Conservation (phyloP, 1,140 invertebrate species). For the Neodiprion virginianus region DNA sequence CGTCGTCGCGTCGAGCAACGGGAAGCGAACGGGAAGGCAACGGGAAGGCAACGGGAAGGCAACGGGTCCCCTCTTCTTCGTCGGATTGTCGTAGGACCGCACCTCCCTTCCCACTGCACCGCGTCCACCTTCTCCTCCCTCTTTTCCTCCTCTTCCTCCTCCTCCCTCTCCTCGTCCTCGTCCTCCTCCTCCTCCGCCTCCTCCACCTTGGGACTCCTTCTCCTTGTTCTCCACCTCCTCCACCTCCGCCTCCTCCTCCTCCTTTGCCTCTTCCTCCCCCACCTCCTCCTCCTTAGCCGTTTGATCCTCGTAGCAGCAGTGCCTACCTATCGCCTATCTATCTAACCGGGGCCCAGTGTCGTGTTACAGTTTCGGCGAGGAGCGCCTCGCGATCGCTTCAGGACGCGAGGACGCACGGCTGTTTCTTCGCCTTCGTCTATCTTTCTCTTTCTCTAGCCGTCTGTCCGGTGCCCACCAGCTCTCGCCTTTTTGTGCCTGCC, state of each 20-base stretch:
- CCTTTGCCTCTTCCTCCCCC: conserved; percentile 16
- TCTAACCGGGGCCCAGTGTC: background rate
- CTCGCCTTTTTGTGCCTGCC: background rate
- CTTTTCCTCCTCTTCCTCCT: conserved; percentile 22
- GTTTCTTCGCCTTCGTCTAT: conserved; percentile 12
- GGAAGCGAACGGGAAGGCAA: background rate
- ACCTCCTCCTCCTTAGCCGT: conserved; percentile 23
- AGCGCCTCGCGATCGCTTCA: background rate
- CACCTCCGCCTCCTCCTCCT: conserved; percentile 24
- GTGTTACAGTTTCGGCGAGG: conserved; percentile 4
- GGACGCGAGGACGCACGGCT: background rate
- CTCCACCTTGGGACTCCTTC: conserved; percentile 10
- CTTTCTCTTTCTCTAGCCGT: background rate
- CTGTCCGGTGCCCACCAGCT: background rate
- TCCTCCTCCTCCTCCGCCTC: conserved; percentile 23
- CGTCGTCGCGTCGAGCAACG: too few species aligned
- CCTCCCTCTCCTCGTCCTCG: conserved; percentile 21
- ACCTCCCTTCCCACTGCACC: conserved; percentile 23
- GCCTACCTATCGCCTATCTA: background rate
- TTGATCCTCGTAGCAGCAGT: background rate
- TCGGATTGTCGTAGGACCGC: conserved; percentile 5
- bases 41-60: background rate
- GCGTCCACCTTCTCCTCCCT: conserved; percentile 20
- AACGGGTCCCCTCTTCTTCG: background rate
- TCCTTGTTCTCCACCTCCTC: conserved; percentile 8